Conservation (phyloP, 2,888 invertebrate species). For the Pterostichus niger region DNA sequence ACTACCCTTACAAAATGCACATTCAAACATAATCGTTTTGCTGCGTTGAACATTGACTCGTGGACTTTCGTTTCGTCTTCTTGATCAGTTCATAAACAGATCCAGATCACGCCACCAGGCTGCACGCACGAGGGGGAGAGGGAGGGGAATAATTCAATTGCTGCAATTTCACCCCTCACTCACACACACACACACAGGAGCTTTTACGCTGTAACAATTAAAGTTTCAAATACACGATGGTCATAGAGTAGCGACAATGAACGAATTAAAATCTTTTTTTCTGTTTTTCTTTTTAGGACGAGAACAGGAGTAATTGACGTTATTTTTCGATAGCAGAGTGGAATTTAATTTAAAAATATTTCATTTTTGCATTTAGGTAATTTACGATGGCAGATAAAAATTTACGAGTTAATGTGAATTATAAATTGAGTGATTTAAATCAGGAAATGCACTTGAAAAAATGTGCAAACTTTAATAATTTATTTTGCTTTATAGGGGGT, state of each 20-base stretch:
- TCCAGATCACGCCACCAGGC: constrained; percentile 29
- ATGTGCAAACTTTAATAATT: constrained; percentile 25
- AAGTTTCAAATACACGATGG: constrained; percentile 50
- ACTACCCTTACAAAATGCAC: too few species aligned
- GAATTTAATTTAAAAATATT: constrained; percentile 55
- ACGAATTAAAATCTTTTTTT: constrained; percentile 46
- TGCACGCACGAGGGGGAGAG: constrained; percentile 1
- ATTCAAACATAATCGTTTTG: too few species aligned
- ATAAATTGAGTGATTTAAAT: constrained; percentile 48
- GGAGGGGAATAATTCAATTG: constrained; percentile 63
- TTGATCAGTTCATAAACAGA: constrained; percentile 28
- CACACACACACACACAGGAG: constrained; percentile 27
- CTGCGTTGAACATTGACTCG: too few species aligned
- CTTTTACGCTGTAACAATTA: constrained; percentile 65
- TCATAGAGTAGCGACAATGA: constrained; percentile 16
- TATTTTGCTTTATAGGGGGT: neutral
- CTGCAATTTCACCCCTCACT: constrained; percentile 28
- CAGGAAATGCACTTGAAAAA: constrained; percentile 53
- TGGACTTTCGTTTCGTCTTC: too few species aligned
- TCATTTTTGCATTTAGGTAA: constrained; percentile 56
- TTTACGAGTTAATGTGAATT: constrained; percentile 38
- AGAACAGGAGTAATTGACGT: constrained; percentile 52
- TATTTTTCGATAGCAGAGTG: constrained; percentile 48
- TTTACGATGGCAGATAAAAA: constrained; percentile 10
- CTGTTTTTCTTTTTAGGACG: constrained; percentile 37